These are phyloP conservation scores for Hippopotamyrus pictus DNA, from an alignment of 2,797 vertebrate genomes.

Conservation along the genomic window DNA sequence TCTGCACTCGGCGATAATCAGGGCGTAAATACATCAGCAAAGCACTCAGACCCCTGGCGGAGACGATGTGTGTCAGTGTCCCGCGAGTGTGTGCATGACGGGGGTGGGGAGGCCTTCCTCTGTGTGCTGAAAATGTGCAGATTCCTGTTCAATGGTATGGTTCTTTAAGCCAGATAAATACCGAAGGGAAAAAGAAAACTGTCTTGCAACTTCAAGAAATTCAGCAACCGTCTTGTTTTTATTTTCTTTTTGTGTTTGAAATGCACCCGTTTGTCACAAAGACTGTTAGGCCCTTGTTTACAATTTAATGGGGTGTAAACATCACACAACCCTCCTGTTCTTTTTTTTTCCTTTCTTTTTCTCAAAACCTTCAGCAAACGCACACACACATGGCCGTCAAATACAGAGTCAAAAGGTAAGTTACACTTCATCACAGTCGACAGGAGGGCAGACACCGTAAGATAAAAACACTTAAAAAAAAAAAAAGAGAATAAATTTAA, in stretches of 20 bases:
- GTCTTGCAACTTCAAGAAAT: slow-evolving; percentile 43
- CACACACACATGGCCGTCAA: slow-evolving; percentile 35
- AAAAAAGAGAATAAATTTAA: slow-evolving; percentile 31
- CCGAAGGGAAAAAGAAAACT: slow-evolving; percentile 16
- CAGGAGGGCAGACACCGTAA: slow-evolving; percentile 46
- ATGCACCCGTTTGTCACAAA: slow-evolving; percentile 57
- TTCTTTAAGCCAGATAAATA: neutral
- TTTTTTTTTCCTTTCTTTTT: slow-evolving; percentile 43
- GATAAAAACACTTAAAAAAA: slow-evolving; percentile 48
- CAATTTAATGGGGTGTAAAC: slow-evolving; percentile 45
- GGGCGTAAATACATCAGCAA: slow-evolving; percentile 57
- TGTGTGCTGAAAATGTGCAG: neutral
- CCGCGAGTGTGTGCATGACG: slow-evolving; percentile 33
- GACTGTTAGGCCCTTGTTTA: slow-evolving; percentile 60
- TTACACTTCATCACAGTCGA: slow-evolving; percentile 62
- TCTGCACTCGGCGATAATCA: slow-evolving; percentile 38
- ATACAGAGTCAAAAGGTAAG: neutral
- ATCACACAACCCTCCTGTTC: slow-evolving; percentile 44
- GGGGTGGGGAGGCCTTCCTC: neutral
- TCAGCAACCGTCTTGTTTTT: slow-evolving; percentile 57
- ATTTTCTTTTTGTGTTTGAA: slow-evolving; percentile 51
- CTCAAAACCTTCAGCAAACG: slow-evolving; percentile 61
- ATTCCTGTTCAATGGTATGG: neutral
- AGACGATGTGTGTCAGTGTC: slow-evolving; percentile 54
- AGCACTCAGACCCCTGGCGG: slow-evolving; percentile 34